Conservation (phyloP, 2,888 invertebrate genomes). For the Acanthoscelides obtectus region DNA sequence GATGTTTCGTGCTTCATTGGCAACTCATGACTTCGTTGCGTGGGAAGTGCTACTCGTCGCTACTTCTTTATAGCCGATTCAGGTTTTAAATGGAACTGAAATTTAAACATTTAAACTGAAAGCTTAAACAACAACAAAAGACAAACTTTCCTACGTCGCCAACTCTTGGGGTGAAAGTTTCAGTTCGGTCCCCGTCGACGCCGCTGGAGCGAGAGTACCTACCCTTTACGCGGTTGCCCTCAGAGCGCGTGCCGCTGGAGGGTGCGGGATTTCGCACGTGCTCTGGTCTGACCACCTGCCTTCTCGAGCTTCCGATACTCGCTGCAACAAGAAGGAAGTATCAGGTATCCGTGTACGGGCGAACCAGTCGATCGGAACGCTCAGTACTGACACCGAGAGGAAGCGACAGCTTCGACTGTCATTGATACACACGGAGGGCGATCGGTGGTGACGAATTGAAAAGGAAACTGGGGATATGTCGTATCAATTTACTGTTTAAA, state of each 20-base stretch:
- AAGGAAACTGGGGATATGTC: background rate
- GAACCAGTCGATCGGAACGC: background rate
- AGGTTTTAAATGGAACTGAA: too few relatives aligned
- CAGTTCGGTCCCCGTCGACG: background rate
- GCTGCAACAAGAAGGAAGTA: background rate
- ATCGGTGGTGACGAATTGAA: background rate
- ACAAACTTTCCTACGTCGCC: too few relatives aligned
- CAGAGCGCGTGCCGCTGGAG: background rate
- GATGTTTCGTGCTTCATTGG: too few relatives aligned
- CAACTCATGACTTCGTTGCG: too few relatives aligned
- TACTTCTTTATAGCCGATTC: too few relatives aligned
- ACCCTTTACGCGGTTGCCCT: background rate
- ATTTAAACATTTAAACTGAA: too few relatives aligned
- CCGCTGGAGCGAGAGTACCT: background rate
- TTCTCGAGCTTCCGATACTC: background rate
- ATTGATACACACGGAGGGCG: background rate
- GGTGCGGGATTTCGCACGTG: background rate
- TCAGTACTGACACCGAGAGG: background rate
- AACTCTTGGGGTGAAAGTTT: too few relatives aligned
- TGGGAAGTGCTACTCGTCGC: too few relatives aligned
- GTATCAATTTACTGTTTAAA: background rate
- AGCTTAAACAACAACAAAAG: too few relatives aligned
- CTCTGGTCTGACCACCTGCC: background rate
- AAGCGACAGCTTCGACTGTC: background rate
- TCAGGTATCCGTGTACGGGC: background rate